These are phyloP conservation scores for Sebastes cheni DNA, from an alignment of 2,797 vertebrate species.

Conservation along the genomic window DNA sequence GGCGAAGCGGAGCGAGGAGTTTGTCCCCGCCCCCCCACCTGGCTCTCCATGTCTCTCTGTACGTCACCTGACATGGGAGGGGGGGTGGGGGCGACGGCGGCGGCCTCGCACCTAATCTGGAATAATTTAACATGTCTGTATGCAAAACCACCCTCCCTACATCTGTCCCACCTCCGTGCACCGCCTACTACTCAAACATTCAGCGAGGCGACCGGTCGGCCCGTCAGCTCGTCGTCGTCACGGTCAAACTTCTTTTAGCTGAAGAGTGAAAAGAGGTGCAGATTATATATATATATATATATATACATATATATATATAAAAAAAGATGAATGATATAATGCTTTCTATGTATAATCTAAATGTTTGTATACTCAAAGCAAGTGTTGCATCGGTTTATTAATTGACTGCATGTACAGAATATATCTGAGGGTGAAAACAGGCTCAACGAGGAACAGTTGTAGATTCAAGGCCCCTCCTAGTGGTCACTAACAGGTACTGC, in stretches of 20 bases:
- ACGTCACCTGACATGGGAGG: neutral
- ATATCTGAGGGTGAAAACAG: constrained; percentile 1
- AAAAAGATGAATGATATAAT: constrained; percentile 60
- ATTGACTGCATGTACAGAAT: constrained; percentile 75
- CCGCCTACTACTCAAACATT: constrained; percentile 12
- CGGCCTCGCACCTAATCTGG: constrained; percentile 40
- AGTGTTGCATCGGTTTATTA: constrained; percentile 69
- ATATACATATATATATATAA: neutral
- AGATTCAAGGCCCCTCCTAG: neutral
- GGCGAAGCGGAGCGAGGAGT: constrained; percentile 15
- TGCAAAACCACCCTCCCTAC: constrained; percentile 27
- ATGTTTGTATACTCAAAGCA: constrained; percentile 74
- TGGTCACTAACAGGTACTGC: constrained; percentile 16
- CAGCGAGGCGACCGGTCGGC: constrained; percentile 3
- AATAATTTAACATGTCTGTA: constrained; percentile 47
- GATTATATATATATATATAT: constrained; percentile 23
- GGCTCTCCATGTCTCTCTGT: neutral
- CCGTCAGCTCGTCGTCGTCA: neutral
- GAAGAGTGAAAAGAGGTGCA: constrained; percentile 31
- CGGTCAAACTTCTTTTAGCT: constrained; percentile 23
- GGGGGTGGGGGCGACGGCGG: neutral
- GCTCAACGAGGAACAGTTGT: constrained; percentile 14
- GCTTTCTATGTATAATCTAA: constrained; percentile 78
- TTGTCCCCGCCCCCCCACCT: neutral
- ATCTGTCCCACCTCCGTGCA: constrained; percentile 12